phyloP scores from a whole-genome alignment of 2,888 invertebrate species.

The Cephus nigrinus region DNA sequence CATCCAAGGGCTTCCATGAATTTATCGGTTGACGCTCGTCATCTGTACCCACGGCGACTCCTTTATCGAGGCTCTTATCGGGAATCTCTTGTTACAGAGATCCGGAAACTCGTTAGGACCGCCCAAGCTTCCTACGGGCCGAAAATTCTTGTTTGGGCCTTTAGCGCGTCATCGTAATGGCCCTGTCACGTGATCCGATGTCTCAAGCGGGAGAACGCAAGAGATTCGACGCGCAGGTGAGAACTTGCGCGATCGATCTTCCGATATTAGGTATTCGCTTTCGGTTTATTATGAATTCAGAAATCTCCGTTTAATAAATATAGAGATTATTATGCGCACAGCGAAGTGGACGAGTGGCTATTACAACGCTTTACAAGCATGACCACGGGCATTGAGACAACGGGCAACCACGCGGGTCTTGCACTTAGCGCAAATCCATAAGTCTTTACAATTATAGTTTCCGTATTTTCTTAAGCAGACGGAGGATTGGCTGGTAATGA shows the following conservation, averaged over 20 bases:
- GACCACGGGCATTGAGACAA: not conserved
- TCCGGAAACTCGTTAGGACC: not conserved
- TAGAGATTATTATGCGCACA: not conserved
- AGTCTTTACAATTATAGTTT: slow-evolving; percentile 62
- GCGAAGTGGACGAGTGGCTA: not conserved
- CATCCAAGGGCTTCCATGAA: not conserved
- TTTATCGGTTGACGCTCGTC: not conserved
- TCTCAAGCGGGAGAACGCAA: not conserved
- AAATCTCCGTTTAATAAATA: not conserved
- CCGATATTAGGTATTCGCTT: not conserved
- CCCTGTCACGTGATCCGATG: not conserved
- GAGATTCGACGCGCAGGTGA: not conserved
- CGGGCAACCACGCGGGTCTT: not conserved
- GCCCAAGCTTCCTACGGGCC: not conserved
- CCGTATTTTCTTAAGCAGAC: slow-evolving; percentile 55
- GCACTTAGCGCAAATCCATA: slow-evolving; percentile 44
- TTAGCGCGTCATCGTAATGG: not conserved
- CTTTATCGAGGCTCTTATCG: not conserved
- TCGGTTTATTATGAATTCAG: not conserved
- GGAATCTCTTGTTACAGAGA: not conserved
- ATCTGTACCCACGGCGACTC: not conserved
- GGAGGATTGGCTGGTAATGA: slow-evolving; percentile 54
- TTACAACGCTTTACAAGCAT: not conserved
- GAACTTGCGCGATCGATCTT: not conserved
- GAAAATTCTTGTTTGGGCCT: not conserved